A percentile compares a stretch with the other conserved stretches of the same genome.
phyloP scores from a whole-genome alignment of 2,797 vertebrate genomes.

The Acanthornis magna region DNA sequence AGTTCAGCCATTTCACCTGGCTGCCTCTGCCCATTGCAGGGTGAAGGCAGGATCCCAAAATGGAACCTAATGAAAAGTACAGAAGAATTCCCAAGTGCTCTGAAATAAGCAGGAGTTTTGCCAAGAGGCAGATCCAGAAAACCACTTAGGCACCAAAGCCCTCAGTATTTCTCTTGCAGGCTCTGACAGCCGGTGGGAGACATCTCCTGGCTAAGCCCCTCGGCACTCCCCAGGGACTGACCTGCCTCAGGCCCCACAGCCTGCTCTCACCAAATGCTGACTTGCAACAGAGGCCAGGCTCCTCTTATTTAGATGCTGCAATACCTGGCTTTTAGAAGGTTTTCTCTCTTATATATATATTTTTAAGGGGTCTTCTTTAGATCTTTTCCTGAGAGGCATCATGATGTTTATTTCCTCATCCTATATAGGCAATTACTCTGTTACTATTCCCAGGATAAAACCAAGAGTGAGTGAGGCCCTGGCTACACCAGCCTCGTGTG shows the following conservation, averaged over 20 bases:
- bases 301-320: neutral
- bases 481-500: neutral
- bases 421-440: neutral
- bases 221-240: neutral
- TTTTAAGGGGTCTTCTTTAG: neutral
- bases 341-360: neutral
- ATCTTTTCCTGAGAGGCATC: constrained; percentile 3
- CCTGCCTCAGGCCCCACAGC: neutral
- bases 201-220: neutral
- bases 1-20: neutral
- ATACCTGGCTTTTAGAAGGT: neutral
- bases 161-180: neutral
- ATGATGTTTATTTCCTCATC: neutral
- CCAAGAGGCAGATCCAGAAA: neutral
- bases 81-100: neutral
- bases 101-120: constrained; percentile 7
- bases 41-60: neutral
- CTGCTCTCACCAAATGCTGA: neutral
- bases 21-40: neutral
- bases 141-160: neutral
- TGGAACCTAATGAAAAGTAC: neutral
- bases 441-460: constrained; percentile 6
- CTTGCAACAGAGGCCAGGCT: neutral
- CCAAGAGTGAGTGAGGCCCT: neutral
- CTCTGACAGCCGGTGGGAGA: neutral